phyloP scores from a whole-genome alignment of 1,140 invertebrate species.

The Lordiphosa clarofinis region DNA sequence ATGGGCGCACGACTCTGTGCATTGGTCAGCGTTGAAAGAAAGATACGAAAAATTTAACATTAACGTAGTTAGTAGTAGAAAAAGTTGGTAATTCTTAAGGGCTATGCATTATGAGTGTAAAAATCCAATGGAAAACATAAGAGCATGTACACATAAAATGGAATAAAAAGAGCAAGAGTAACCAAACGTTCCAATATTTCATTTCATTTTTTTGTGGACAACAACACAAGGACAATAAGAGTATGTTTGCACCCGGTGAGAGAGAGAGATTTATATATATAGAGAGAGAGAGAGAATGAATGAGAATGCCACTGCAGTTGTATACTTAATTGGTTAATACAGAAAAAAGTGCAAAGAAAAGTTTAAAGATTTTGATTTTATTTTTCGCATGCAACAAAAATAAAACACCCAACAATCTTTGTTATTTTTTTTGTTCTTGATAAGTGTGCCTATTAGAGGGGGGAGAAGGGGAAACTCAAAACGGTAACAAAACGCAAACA shows the following conservation, averaged over 20 bases:
- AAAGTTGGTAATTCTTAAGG: constrained; percentile 5
- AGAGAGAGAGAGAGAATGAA: constrained; percentile 19
- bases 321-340: constrained; percentile 17
- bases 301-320: constrained; percentile 27
- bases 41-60: constrained; percentile 44
- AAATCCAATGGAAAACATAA: constrained; percentile 46
- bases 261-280: constrained; percentile 7
- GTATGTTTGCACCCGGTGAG: constrained; percentile 25
- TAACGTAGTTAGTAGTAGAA: constrained; percentile 60
- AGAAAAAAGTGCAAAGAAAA: constrained; percentile 52
- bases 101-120: constrained; percentile 26
- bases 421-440: constrained; percentile 2
- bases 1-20: constrained; percentile 97
- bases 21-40: constrained; percentile 65
- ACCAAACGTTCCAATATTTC: constrained; percentile 57
- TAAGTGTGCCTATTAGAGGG: constrained; percentile 10
- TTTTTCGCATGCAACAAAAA: constrained; percentile 33
- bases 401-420: too few relatives aligned
- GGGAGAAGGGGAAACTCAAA: constrained; percentile 16
- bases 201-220: too few relatives aligned
- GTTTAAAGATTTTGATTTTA: constrained; percentile 9
- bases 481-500: constrained; percentile 42
- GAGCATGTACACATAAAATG: constrained; percentile 53
- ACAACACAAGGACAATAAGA: not conserved
- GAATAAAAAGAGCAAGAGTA: constrained; percentile 28